phyloP scores from a whole-genome alignment of 2,797 vertebrate species.

The Sitta carolinensis region DNA sequence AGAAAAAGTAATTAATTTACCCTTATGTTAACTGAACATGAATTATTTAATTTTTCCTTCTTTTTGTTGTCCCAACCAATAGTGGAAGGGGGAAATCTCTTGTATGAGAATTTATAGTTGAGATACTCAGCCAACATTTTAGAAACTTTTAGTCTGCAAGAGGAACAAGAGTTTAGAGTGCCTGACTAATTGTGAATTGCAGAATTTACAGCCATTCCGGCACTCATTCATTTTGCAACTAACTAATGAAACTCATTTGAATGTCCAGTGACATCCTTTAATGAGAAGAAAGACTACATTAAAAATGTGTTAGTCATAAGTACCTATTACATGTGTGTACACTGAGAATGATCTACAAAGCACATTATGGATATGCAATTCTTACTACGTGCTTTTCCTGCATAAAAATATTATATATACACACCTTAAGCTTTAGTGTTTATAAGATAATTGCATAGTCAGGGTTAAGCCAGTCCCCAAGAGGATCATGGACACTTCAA shows the following conservation, averaged over 20 bases:
- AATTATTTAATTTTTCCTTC: neutral
- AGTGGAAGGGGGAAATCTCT: neutral
- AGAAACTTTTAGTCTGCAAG: neutral
- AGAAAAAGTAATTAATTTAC: neutral
- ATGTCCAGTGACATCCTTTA: neutral
- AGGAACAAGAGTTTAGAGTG: neutral
- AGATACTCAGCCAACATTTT: neutral
- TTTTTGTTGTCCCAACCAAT: neutral
- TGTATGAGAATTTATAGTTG: neutral
- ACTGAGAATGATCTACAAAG: neutral
- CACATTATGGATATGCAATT: neutral
- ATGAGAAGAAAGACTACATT: neutral
- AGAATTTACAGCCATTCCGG: neutral
- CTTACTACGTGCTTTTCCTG: neutral
- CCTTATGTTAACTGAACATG: neutral
- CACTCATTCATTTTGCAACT: neutral
- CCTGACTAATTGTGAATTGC: neutral
- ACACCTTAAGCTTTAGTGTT: neutral
- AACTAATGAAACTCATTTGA: constrained; percentile 3
- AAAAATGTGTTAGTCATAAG: neutral
- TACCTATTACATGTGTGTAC: neutral
- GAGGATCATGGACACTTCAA: neutral
- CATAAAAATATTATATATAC: neutral
- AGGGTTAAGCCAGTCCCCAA: neutral
- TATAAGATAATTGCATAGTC: neutral